Evolutionary conservation across 2,113 vertebrate species (phyloP), one percentile per base, ranked within the genome.

Genomic region (Hypomesus transpacificus): DNA sequence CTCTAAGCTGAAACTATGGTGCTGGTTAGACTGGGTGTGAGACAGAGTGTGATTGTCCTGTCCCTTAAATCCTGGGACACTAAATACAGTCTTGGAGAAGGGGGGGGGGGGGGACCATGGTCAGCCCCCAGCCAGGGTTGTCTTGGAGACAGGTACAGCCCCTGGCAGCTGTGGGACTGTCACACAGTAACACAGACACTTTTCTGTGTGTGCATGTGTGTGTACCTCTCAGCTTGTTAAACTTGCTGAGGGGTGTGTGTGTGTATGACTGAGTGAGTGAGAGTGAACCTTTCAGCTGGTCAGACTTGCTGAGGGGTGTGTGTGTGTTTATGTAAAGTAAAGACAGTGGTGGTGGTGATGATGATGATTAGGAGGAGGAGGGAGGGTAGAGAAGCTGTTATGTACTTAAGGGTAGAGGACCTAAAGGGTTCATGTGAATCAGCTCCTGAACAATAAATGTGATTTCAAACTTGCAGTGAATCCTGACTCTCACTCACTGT

Each of bases 381-480:
- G 83, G 78, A 76, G 73, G 73, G 70, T 59, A 46, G 73, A 71
- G 76, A 69, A 79, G 72, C 80, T 81, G 83, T 86, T 78, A 85
- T 88, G 90, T 91, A 89, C 74, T 82, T 82, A 80, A 46, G 9
- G 82, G 87, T 90, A 88, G 61, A n/a, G n/a, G n/a, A n/a, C n/a
- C n/a, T 81, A 80, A 67, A 39, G 39, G 82, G 87, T 90, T 88
- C 76, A 87, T 86, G 85, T 89, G 83, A 89, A 88, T 89, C 87
- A 79, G 88, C 82, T 89, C 80, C 81, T 87, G 84, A 88, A 84
- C 79, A 89, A 91, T 92, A 93, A 93, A 93, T 92, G 91, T 93
- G 88, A 90, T 89, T 87, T 89, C 80, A 87, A 86, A 84, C 86
- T 81, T 82, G 24, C 59, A 66, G 51, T 3, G 31, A 50, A n/a